phyloP scores from a whole-genome alignment of 2,797 vertebrate genomes.

The Clarias laeviceps region DNA sequence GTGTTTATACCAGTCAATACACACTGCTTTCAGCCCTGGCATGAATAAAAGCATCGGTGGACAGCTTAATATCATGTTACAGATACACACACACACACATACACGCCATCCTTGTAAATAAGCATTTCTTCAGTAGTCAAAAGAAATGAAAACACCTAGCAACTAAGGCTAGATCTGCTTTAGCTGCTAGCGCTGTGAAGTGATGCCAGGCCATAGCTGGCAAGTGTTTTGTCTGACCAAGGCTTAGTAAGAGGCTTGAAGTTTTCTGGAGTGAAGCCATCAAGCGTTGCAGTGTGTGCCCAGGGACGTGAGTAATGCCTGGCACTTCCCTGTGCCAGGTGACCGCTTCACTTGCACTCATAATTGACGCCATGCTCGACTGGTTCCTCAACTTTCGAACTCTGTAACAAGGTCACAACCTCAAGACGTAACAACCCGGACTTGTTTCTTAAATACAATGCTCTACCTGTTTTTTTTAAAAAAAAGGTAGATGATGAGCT shows the following conservation, averaged over 20 bases:
- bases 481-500: not conserved
- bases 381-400: slow-evolving; percentile 30
- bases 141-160: slow-evolving; percentile 3
- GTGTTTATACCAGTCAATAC: slow-evolving; percentile 18
- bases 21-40: not conserved
- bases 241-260: slow-evolving; percentile 48
- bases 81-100: not conserved
- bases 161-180: slow-evolving; percentile 12
- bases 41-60: slow-evolving; percentile 24
- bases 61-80: slow-evolving; percentile 33
- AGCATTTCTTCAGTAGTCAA: slow-evolving; percentile 15
- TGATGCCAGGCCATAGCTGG: slow-evolving; percentile 51
- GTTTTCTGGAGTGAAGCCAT: slow-evolving; percentile 50
- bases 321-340: slow-evolving; percentile 34
- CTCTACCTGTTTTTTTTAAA: too few species aligned
- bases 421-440: not conserved
- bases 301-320: slow-evolving; percentile 34
- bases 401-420: slow-evolving; percentile 12
- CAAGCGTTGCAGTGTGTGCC: slow-evolving; percentile 30
- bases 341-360: slow-evolving; percentile 23
- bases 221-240: slow-evolving; percentile 50
- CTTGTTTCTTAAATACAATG: not conserved
- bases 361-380: slow-evolving; percentile 14
- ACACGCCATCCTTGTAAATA: not conserved
- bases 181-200: slow-evolving; percentile 49